These are phyloP conservation scores for Drosophila carrolli DNA, from an alignment of 1,140 invertebrate genomes.

Conservation along the genomic window DNA sequence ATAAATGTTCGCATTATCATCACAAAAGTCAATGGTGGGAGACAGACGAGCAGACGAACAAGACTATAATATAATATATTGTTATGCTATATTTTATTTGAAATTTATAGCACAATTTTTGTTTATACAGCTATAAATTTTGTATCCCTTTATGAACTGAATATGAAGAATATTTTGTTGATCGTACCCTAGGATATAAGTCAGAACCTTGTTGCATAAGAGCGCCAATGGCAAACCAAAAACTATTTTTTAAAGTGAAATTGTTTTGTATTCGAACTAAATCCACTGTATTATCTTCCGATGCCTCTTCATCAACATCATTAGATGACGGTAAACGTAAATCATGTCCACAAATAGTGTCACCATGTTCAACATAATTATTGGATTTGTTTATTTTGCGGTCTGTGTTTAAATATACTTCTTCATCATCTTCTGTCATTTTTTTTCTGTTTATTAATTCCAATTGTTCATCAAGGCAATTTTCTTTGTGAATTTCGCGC, in stretches of 20 bases:
- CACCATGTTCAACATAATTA: conserved; percentile 7
- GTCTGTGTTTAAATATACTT: conserved; percentile 18
- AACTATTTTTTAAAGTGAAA: conserved; percentile 90
- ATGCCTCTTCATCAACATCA: conserved; percentile 33
- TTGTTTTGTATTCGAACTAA: conserved; percentile 88
- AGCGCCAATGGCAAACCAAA: conserved; percentile 97
- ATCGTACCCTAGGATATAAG: conserved; percentile 90
- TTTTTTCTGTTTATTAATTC: conserved; percentile 29
- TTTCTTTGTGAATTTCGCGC: conserved; percentile 47
- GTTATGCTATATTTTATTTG: too few relatives aligned
- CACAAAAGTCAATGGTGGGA: too few relatives aligned
- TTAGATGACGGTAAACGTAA: conserved; percentile 2
- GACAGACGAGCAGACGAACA: too few relatives aligned
- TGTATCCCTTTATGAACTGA: background rate
- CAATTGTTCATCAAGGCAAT: conserved; percentile 40
- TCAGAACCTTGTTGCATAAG: conserved; percentile 98
- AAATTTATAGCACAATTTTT: too few relatives aligned
- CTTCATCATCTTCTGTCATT: conserved; percentile 9
- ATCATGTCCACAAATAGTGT: background rate
- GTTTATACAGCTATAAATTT: too few relatives aligned
- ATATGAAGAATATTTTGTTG: background rate
- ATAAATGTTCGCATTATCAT: too few relatives aligned
- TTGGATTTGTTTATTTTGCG: conserved; percentile 1
- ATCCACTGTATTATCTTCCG: conserved; percentile 82
- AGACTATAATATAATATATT: too few relatives aligned